Evolutionary conservation across 2,888 invertebrate genomes (phyloP), one percentile per base, ranked within the genome.

Genomic region (Eurytoma californica): DNA sequence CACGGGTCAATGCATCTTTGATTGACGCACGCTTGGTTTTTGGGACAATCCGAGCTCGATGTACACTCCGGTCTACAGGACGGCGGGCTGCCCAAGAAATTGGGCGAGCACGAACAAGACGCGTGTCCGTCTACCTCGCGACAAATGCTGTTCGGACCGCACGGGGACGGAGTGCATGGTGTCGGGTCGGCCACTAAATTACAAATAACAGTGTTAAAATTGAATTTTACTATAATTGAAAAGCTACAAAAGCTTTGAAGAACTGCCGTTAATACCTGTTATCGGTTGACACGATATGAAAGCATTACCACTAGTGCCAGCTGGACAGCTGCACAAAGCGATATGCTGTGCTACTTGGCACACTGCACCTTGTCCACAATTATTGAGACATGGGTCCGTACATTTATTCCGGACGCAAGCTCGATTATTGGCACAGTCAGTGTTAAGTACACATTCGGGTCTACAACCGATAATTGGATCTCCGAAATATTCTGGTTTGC

Each of bases 1-100:
- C 96, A 97, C 12, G 96, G 96, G 91, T 96, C 95, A 82, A 92
- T 92, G 87, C 96, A 97, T 91, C 94, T 95, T 83, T 95, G 94
- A 87, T 95, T 95, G 73, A 96, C 92, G 87, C 97, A 97, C 30
- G 96, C 95, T 88, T 94, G 93, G 84, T 93, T 94, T 28, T 9
- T 68, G 18, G 75, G 66, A 61, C 78, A 82, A 30, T 82, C 77
- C 57, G 76, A 61, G 53, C 78, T 95, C 9, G 92, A 92, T 30
- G 93, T 91, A 87, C 95, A 95, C 87, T 95, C 94, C 14, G 95
- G 95, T 65, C 94, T 91, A 86, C 95, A 95, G 68, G 93, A 92
- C n/a, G 95, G 95, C 63, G 95, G 95, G 80, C 92, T 91, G 58
- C 95, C 95, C 58, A 93, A 90, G 84, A 93, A 95, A 79, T 92